Base-by-base conservation (phyloP, 2,113 vertebrate species). In the Epinephelus lanceolatus region DNA sequence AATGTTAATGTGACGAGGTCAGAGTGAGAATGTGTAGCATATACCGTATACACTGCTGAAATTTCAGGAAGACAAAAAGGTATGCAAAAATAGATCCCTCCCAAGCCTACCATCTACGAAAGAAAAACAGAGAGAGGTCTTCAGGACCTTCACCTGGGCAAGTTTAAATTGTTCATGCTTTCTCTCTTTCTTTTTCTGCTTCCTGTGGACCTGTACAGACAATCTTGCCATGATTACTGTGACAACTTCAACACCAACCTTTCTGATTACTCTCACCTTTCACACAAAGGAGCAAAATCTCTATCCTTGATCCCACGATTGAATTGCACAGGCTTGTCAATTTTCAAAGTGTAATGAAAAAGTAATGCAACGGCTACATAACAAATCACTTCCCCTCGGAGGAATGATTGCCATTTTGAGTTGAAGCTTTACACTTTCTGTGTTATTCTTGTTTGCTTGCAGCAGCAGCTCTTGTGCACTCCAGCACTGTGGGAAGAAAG, bases 401-500 rank as follows among this genome's bases (percentile, higher is more conserved):
- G 56, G 25, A 80, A 67, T 72, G 0, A 65, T 76, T 62, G 60
- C 25, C 18, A 45, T 71, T 82, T 80, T 30, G 52, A 78, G 71
- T 59, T 45, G 23, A 76, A 79, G 70, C n/a, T 8, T 12, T 14
- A 33, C 40, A 21, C 17, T 4, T 14, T 53, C 42, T 37, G 19
- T 65, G 56, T 27, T 0, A 13, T n/a, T 72, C 18, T 30, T 49
- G 40, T 65, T 66, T 77, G 33, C 51, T 52, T 52, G 47, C 37
- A 23, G 21, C 51, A 70, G 78, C 27, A 61, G 76, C 15, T 27
- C 59, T 33, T 59, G 78, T 81, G 72, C 33, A 73, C 69, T 56
- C 71, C 15, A 84, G 52, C 76, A 68, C 40, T 63, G 67, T 76
- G 60, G 59, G 66, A 67, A 74, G 33, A 73, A 74, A 69, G 23